These are phyloP conservation scores for Heliconius himera DNA, from an alignment of 1,140 invertebrate species.

Conservation along the genomic window DNA sequence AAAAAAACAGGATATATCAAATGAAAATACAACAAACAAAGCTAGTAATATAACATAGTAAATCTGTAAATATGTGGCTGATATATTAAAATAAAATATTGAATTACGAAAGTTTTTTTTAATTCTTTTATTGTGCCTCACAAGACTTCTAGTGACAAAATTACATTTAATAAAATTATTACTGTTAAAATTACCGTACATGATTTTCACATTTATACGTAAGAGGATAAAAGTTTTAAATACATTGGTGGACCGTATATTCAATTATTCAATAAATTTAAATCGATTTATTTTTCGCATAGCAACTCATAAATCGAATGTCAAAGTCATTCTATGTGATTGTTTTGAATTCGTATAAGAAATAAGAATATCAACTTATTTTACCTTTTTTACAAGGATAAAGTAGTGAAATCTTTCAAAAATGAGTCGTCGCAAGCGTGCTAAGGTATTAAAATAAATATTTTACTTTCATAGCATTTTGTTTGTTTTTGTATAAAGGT, in stretches of 20 bases:
- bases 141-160: background rate
- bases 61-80: background rate
- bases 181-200: too few relatives aligned
- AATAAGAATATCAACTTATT: background rate
- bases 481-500: conserved; percentile 46
- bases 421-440: conserved; percentile 86
- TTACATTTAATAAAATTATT: background rate
- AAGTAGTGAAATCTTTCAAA: conserved; percentile 27
- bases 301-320: conserved; percentile 5
- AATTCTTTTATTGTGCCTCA: background rate
- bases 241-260: too few relatives aligned
- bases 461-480: background rate
- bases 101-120: background rate
- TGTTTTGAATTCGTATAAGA: conserved; percentile 20
- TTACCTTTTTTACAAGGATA: background rate
- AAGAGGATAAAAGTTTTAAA: too few relatives aligned
- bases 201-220: too few relatives aligned
- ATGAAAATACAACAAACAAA: background rate
- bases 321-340: conserved; percentile 11
- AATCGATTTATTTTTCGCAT: too few relatives aligned
- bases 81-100: background rate
- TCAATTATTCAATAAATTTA: too few relatives aligned
- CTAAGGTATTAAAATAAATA: conserved; percentile 56
- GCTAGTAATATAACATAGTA: background rate
- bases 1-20: conserved; percentile 14